Evolutionary conservation across 1,140 invertebrate genomes (phyloP).

Genomic region (Scylla paramamosain): DNA sequence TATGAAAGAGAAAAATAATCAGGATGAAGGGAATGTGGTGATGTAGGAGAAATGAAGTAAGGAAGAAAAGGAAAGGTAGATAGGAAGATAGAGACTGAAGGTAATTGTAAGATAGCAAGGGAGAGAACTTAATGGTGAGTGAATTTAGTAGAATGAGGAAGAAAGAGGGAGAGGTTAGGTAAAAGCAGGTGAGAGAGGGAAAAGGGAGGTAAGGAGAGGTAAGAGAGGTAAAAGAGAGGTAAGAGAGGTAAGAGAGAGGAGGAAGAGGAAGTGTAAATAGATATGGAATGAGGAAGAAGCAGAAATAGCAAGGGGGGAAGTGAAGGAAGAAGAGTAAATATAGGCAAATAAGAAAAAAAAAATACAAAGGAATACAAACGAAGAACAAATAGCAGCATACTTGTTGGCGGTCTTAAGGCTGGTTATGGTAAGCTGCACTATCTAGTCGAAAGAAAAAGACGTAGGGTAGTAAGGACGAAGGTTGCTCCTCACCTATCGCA

Average conservation of each 20-base stretch:
- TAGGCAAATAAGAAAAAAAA: background rate
- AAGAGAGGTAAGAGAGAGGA: background rate
- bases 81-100: too few species aligned
- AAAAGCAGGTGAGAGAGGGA: background rate
- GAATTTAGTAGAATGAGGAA: background rate
- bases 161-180: background rate
- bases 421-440: too few species aligned
- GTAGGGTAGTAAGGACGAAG: too few species aligned
- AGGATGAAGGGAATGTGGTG: background rate
- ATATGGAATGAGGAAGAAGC: too few species aligned
- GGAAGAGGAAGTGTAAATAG: too few species aligned
- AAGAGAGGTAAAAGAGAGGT: background rate
- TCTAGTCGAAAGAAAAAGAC: too few species aligned
- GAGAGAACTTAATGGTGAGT: too few species aligned
- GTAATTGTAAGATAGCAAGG: too few species aligned
- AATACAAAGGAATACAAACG: background rate
- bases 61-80: too few species aligned
- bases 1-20: background rate
- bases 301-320: background rate
- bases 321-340: background rate
- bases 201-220: background rate
- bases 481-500: too few species aligned
- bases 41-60: background rate
- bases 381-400: too few species aligned
- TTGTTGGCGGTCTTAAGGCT: too few species aligned